Evolutionary conservation across 2,113 vertebrate genomes (phyloP), one percentile per base, ranked within the genome.

Genomic region (Apodemus sylvaticus): DNA sequence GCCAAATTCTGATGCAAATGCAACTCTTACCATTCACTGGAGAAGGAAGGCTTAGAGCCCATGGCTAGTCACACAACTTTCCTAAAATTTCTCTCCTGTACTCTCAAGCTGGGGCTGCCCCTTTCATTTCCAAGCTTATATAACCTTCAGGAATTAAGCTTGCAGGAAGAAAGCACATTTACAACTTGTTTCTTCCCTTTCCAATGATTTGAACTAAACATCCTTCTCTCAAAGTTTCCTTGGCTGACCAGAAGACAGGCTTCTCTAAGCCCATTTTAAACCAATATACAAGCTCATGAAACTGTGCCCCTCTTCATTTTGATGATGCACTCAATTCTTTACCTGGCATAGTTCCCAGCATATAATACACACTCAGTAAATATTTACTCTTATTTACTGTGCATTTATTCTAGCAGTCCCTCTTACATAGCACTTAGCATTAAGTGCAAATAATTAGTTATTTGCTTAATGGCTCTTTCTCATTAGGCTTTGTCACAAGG

Each of bases 361-460:
- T 16, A n/a, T 93, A 96, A 96, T 51, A 91, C 60, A n/a, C 74
- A 87, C 68, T 92, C 93, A 85, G 90, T 94, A 97, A 96, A 96
- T 95, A 97, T 93, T 96, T 96, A 39, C 13, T 93, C 60, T 88
- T 79, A 93, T 96, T 98, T 90, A 93, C n/a, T 55, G 58, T 90
- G n/a, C 60, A 91, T 92, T 95, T 45, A 81, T 85, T 95, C 71
- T 74, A 89, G 60, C 20, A 93, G 79, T 79, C 79, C 85, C 16
- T 93, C 58, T 92, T 96, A 94, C 81, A 93, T 77, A 94, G 74
- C 78, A 96, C 90, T 97, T 73, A 87, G 74, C 58, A 92, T 96
- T 96, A 97, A 97, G 83, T 92, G 29, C 73, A 95, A 97, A 94
- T 83, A 94, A 91, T 94, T 96, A 93, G 74, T 95, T 96, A 97